Base-by-base conservation (phyloP, 2,888 invertebrate genomes). In the Pammene aurita region DNA sequence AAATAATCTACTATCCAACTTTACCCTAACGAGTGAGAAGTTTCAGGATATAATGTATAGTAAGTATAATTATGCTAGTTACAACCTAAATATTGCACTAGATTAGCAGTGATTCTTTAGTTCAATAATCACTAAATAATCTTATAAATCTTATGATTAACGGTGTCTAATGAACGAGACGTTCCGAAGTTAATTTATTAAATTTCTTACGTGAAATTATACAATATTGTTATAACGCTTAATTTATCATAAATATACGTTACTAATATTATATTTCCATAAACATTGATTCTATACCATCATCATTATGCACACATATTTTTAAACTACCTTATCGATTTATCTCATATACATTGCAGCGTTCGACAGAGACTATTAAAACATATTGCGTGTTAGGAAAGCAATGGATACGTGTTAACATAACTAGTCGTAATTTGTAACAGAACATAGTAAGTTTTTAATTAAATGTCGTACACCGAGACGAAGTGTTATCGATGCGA, bases 401-500 rank as follows among this genome's bases (percentile, higher is more conserved):
- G 58, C 52, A 52, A 52, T 66, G 42, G 42, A 52, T 35, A 13
- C 13, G 10, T 34, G 14, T 50, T 14, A 26, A 46, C 26, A 44
- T 18, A 16, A 18, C 14, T 16, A 4, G 14, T 50, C 42, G 14
- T 34, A 7, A 41, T n/a, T 34, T 14, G 41, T 42, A 7, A 34
- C 10, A 6, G 35, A 42, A 50, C 26, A 14, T 52, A 41, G 66
- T 66, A 58, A 58, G 18, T 41, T 58, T 66, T 58, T 66, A 66
- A 66, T 66, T 50, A 42, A 13, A 26, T 34, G 50, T 41, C 52
- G 14, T 14, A 44, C 13, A 44, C 16, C 18, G 58, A 58, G 66
- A 50, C 66, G 57, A 52, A 66, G 11, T 44, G 54, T 52, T 66
- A 60, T 54, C 66, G 58, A 60, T 66, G 34, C 38, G 13, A 18